These are phyloP conservation scores for Drosophila aldrichi DNA, from an alignment of 2,888 invertebrate species.

Conservation along the genomic window DNA sequence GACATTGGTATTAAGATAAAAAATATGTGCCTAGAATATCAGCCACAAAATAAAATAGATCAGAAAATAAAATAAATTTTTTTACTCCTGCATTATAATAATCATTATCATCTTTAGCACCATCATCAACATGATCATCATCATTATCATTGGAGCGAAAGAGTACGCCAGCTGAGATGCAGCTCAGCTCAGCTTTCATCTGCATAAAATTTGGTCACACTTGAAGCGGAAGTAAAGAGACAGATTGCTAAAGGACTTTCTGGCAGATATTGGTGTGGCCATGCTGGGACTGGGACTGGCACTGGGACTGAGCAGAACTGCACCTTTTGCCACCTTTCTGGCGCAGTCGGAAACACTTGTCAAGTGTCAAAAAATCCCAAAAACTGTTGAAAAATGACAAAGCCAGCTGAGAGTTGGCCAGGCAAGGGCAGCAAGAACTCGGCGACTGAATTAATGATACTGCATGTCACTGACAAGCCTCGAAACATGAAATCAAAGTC, in stretches of 20 bases:
- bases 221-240: slow-evolving; percentile 21
- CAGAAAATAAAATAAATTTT: too few species aligned
- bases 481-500: slow-evolving; percentile 80
- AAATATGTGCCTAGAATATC: too few species aligned
- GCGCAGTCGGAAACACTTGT: slow-evolving; percentile 72
- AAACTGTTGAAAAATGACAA: slow-evolving; percentile 75
- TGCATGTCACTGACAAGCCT: slow-evolving; percentile 82
- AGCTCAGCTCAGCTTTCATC: slow-evolving; percentile 18
- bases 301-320: slow-evolving; percentile 22
- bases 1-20: not conserved
- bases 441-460: slow-evolving; percentile 80
- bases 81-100: too few species aligned
- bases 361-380: slow-evolving; percentile 71
- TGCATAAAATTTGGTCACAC: slow-evolving; percentile 42
- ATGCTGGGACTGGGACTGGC: not conserved
- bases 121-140: not conserved
- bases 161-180: not conserved
- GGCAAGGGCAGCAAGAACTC: not conserved
- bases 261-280: slow-evolving; percentile 2
- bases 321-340: slow-evolving; percentile 67
- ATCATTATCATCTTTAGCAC: too few species aligned
- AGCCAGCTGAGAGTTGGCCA: slow-evolving; percentile 37
- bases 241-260: slow-evolving; percentile 42
- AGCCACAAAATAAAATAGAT: too few species aligned
- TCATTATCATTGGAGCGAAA: not conserved